Base-by-base conservation (phyloP, 2,888 invertebrate genomes). In the Petrophora chlorosata region DNA sequence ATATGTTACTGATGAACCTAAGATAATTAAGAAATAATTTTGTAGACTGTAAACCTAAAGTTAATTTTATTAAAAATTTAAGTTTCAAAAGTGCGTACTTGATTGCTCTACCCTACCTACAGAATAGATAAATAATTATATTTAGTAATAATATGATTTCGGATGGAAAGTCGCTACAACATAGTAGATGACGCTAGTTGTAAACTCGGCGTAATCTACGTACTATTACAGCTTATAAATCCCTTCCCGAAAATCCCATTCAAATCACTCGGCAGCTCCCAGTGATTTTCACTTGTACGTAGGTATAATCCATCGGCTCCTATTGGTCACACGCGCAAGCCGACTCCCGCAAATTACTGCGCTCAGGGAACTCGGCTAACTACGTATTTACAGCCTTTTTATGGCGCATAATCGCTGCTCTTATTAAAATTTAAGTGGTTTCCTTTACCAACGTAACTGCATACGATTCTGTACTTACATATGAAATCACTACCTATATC, bases 381-480 rank as follows among this genome's bases (percentile, higher is more conserved):
- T 80, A 88, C 85, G 80, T 68, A 77, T 90, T 90, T 90, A 90
- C 79, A 63, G 75, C 85, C n/a, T 56, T 76, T 89, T 88, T 90
- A 90, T 81, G 78, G 72, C 65, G 53, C 81, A 82, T 89, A 90
- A 90, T 90, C 81, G 85, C 81, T 71, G 81, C 76, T 84, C 87
- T 85, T 88, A 89, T 87, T 89, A 90, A 85, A 88, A 78, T 83
- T 79, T 85, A 85, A 88, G 80, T 86, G 80, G 81, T 79, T 81
- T 75, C 82, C 81, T 82, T 85, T 79, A 77, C 81, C 77, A 62
- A 72, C 67, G 72, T 70, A 70, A 73, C 78, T 65, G 63, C 73
- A 46, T 28, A 35, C 40, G 32, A 35, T 13, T 32, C 23, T 53
- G 51, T 51, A 54, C 52, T 43, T 46, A 52, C 39, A 39, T 34